phyloP scores from a whole-genome alignment of 2,797 vertebrate species.

The Lithobates sylvaticus region DNA sequence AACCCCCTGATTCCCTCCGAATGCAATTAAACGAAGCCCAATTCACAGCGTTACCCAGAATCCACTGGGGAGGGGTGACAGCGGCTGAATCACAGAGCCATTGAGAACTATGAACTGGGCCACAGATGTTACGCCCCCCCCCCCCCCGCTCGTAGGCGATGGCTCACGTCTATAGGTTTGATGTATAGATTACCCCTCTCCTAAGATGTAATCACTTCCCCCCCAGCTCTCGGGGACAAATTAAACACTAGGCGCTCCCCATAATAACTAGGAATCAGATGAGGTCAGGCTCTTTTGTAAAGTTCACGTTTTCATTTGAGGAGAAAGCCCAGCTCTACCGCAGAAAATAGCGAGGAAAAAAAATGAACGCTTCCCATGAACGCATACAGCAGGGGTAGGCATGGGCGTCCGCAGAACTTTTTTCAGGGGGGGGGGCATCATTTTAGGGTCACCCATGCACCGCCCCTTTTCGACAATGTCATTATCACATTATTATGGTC shows the following conservation, averaged over 20 bases:
- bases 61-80: no score
- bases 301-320: not conserved
- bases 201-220: not conserved
- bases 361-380: no score
- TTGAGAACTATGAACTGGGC: constrained; percentile 1
- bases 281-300: not conserved
- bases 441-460: no score
- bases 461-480: no score
- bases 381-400: no score
- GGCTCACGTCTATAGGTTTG: not conserved
- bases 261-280: not conserved
- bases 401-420: no score
- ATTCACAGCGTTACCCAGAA: not conserved
- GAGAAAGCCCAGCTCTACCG: not conserved
- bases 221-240: not conserved
- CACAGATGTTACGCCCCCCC: not conserved
- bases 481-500: no score
- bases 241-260: not conserved
- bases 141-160: not conserved
- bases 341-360: no score
- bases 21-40: not conserved
- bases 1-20: not conserved
- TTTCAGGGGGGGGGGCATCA: no score
- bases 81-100: constrained; percentile 28
- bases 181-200: constrained; percentile 17